Conservation (phyloP, 1,140 invertebrate genomes). For the Hycleus cichorii region DNA sequence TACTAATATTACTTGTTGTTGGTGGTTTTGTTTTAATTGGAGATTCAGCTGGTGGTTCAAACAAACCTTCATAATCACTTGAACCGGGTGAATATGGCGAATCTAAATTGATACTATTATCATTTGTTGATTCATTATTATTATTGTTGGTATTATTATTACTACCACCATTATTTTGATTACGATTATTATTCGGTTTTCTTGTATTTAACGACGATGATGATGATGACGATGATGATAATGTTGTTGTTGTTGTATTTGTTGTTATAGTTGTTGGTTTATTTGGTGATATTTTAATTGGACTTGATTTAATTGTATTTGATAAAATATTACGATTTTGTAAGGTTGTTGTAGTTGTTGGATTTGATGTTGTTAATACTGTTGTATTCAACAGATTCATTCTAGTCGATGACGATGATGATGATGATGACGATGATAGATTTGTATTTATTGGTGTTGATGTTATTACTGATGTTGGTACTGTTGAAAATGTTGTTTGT, state of each 20-base stretch:
- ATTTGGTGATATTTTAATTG: constrained; percentile 41
- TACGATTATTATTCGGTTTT: not conserved
- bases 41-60: constrained; percentile 66
- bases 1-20: constrained; percentile 2
- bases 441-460: constrained; percentile 38
- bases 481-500: constrained; percentile 14
- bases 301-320: constrained; percentile 36
- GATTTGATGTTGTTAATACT: constrained; percentile 31
- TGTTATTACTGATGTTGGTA: constrained; percentile 33
- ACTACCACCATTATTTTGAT: not conserved
- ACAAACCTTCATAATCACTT: constrained; percentile 75
- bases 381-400: constrained; percentile 39
- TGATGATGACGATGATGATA: not conserved
- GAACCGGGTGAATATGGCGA: constrained; percentile 81
- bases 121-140: no score
- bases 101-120: constrained; percentile 54
- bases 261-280: constrained; percentile 36
- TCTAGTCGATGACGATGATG: constrained; percentile 22
- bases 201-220: not conserved
- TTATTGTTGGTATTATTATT: constrained; percentile 36
- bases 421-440: constrained; percentile 9
- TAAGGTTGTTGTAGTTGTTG: constrained; percentile 32
- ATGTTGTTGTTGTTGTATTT: no score
- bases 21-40: constrained; percentile 33
- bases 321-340: constrained; percentile 39